phyloP scores from a whole-genome alignment of 2,113 vertebrate genomes.

The Rallus limicola region DNA sequence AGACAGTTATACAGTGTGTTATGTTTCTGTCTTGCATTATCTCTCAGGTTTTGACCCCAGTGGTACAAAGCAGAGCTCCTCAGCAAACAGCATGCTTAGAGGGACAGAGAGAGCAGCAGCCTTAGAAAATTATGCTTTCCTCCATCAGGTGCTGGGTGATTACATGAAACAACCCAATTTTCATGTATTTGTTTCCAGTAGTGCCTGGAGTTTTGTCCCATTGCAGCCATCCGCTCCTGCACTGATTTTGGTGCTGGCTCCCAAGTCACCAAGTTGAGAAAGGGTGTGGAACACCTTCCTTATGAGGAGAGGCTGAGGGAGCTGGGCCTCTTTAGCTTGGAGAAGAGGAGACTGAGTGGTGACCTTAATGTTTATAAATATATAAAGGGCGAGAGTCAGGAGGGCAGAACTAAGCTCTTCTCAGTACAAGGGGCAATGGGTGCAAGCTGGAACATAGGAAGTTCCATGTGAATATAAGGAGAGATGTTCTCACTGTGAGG shows the following conservation, averaged over 20 bases:
- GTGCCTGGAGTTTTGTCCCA: not conserved
- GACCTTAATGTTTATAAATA: too few species aligned
- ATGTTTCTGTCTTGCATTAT: conserved; percentile 1
- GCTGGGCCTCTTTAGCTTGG: too few species aligned
- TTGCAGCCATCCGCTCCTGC: not conserved
- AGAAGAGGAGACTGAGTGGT: too few species aligned
- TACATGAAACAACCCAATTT: not conserved
- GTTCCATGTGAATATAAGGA: too few species aligned
- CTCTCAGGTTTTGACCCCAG: not conserved
- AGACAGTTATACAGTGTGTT: not conserved
- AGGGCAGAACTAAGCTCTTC: too few species aligned
- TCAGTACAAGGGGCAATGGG: too few species aligned
- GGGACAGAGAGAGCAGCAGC: not conserved
- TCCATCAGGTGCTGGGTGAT: not conserved
- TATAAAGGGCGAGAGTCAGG: too few species aligned
- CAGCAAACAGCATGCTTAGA: not conserved
- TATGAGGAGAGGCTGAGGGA: too few species aligned
- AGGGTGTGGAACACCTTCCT: too few species aligned
- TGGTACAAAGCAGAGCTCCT: not conserved
- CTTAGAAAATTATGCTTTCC: not conserved
- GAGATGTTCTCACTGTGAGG: too few species aligned
- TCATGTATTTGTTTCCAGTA: not conserved
- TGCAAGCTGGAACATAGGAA: too few species aligned
- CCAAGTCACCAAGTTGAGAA: not conserved
- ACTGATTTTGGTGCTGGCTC: not conserved